A percentile compares a stretch with the other conserved stretches of the same genome.
phyloP scores from a whole-genome alignment of 2,888 invertebrate species.

The Priocnemis perturbator region DNA sequence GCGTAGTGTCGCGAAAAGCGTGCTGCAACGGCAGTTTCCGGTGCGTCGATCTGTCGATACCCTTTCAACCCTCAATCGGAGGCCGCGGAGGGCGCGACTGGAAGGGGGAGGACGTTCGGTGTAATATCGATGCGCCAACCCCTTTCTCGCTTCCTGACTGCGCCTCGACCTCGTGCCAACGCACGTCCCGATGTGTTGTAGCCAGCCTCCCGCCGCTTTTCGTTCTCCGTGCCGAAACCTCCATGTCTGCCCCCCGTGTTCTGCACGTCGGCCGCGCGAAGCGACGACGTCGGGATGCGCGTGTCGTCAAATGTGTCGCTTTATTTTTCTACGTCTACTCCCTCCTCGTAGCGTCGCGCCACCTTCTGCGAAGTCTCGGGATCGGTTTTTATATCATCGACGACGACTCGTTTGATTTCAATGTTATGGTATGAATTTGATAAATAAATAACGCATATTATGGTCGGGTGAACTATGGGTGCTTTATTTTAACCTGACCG shows the following conservation, averaged over 20 bases:
- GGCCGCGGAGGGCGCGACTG: constrained; percentile 6
- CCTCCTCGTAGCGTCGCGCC: no score
- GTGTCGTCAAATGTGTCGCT: no score
- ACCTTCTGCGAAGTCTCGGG: no score
- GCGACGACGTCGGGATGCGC: constrained; percentile 28
- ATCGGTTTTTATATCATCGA: no score
- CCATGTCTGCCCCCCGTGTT: constrained; percentile 7
- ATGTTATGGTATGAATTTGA: no score
- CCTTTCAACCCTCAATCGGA: constrained; percentile 51
- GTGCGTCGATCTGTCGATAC: constrained; percentile 65
- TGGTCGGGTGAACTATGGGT: no score
- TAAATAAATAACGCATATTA: no score
- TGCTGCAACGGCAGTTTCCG: constrained; percentile 55
- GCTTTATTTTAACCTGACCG: no score
- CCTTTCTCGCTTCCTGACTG: constrained; percentile 44
- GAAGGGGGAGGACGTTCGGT: constrained; percentile 19
- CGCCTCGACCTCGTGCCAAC: constrained; percentile 29
- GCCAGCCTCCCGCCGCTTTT: no score
- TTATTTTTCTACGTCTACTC: no score
- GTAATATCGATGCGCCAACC: constrained; percentile 47
- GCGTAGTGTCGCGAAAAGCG: constrained; percentile 42
- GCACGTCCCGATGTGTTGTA: constrained; percentile 29
- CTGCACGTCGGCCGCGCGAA: constrained; percentile 27
- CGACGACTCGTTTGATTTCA: no score
- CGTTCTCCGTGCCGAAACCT: background rate